Evolutionary conservation across 2,888 invertebrate genomes (phyloP).

Genomic region (Hirtodrosophila cameraria): DNA sequence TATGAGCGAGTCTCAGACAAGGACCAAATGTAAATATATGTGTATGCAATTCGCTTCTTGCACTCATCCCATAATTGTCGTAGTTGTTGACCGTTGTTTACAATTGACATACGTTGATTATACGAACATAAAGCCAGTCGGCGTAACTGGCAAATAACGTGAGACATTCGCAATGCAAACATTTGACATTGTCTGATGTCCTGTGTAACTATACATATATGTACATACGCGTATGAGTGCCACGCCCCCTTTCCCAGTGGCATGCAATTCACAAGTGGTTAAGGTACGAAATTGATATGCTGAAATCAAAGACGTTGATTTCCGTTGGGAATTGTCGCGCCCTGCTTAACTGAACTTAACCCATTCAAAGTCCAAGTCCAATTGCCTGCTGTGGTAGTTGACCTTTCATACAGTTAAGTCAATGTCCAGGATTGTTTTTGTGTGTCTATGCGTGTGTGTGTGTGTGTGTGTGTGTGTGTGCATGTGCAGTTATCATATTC

Average conservation of each 20-base stretch:
- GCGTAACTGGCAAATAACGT: conserved; percentile 53
- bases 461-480: conserved; percentile 4
- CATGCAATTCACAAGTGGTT: conserved; percentile 37
- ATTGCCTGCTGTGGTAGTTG: conserved; percentile 57
- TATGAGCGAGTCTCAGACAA: conserved; percentile 8
- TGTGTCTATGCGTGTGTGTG: conserved; percentile 18
- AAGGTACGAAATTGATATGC: conserved; percentile 66
- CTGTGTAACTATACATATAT: background rate
- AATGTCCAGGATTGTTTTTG: conserved; percentile 42
- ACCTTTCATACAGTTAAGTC: conserved; percentile 41
- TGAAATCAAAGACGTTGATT: conserved; percentile 78
- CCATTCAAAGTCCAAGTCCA: conserved; percentile 48
- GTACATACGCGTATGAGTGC: conserved; percentile 4
- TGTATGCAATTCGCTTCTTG: conserved; percentile 6
- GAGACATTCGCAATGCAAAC: conserved; percentile 48
- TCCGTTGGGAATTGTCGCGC: conserved; percentile 71
- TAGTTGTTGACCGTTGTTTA: conserved; percentile 68
- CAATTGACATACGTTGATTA: conserved; percentile 71
- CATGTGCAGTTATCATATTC: conserved; percentile 64
- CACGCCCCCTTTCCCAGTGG: conserved; percentile 26
- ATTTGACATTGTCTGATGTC: conserved; percentile 30
- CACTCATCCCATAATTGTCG: conserved; percentile 10
- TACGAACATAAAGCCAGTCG: conserved; percentile 65
- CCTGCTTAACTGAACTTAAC: conserved; percentile 54
- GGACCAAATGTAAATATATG: background rate